Conservation (phyloP, 2,888 invertebrate genomes). For the Erynnis tages region DNA sequence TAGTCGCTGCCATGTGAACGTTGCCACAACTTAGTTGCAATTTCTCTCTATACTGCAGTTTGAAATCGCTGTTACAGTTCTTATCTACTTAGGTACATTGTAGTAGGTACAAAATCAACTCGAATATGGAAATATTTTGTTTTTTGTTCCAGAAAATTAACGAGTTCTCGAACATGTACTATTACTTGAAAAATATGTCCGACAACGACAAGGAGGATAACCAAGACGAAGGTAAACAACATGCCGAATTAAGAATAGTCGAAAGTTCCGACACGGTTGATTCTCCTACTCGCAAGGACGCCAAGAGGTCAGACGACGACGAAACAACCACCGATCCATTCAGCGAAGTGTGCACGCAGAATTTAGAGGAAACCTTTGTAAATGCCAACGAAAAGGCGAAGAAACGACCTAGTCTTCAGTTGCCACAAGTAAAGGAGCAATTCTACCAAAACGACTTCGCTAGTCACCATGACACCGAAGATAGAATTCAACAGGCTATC, state of each 20-base stretch:
- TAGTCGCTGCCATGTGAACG: too few relatives aligned
- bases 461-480: constrained; percentile 53
- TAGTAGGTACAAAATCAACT: too few relatives aligned
- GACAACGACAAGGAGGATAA: constrained; percentile 79
- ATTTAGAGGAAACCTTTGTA: constrained; percentile 58
- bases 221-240: constrained; percentile 67
- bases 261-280: constrained; percentile 70
- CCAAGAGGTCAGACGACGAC: constrained; percentile 38
- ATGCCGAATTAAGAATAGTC: constrained; percentile 66
- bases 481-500: constrained; percentile 73
- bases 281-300: constrained; percentile 48
- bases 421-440: constrained; percentile 70
- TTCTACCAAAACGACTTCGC: constrained; percentile 76
- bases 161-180: constrained; percentile 92
- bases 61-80: too few relatives aligned
- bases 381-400: constrained; percentile 42
- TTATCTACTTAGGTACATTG: neutral
- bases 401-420: constrained; percentile 71
- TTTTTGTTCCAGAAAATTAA: constrained; percentile 88
- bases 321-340: constrained; percentile 58
- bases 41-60: too few relatives aligned
- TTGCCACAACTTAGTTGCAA: too few relatives aligned
- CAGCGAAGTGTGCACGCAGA: constrained; percentile 73
- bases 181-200: constrained; percentile 90
- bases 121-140: too few relatives aligned